Conservation (phyloP, 2,888 invertebrate species). For the Galeruca laticollis region DNA sequence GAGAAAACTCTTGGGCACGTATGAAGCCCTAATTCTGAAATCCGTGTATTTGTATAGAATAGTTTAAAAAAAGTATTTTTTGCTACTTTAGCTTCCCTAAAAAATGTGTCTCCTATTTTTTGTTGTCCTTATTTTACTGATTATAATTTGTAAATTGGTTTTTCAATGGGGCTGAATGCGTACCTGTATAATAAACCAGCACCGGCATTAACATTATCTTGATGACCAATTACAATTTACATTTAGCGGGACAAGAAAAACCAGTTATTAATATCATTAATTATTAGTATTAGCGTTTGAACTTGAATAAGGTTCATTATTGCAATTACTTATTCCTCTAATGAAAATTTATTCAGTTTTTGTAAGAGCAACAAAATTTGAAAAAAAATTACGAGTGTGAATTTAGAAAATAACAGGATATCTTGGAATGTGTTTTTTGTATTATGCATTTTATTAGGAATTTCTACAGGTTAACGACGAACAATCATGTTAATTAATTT, state of each 20-base stretch:
- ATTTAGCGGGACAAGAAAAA: conserved; percentile 52
- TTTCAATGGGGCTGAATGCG: background rate
- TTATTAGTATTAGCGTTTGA: conserved; percentile 52
- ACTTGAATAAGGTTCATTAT: conserved; percentile 58
- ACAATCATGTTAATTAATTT: no score
- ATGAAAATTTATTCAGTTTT: conserved; percentile 39
- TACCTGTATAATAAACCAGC: conserved; percentile 1
- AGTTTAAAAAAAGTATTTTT: no score
- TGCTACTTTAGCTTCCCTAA: no score
- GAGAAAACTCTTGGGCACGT: no score
- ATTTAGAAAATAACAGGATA: background rate
- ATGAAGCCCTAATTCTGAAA: no score
- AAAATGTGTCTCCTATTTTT: no score
- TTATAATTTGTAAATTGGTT: no score
- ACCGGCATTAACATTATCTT: conserved; percentile 26
- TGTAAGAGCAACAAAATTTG: conserved; percentile 1
- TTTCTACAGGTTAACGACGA: no score
- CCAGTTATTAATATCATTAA: conserved; percentile 56
- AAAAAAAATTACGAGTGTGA: background rate
- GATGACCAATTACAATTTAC: conserved; percentile 48
- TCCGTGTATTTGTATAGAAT: no score
- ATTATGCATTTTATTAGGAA: no score
- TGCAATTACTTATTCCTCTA: conserved; percentile 51
- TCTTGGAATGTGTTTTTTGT: no score
- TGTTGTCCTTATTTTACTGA: no score